phyloP scores from a whole-genome alignment of 2,888 invertebrate species.

The Furcula furcula region DNA sequence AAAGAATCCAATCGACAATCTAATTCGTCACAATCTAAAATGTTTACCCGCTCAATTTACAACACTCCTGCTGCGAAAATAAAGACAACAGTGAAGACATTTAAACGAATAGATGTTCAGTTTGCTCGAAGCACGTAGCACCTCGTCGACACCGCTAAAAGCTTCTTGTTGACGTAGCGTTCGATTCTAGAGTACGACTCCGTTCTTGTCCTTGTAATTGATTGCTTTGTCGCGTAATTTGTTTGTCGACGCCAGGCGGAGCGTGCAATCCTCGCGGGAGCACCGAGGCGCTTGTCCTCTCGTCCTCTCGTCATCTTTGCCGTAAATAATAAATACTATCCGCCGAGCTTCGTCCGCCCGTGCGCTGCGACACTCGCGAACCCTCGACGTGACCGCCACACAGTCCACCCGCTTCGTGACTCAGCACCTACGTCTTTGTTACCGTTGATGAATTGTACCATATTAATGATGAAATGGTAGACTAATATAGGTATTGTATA shows the following conservation, averaged over 20 bases:
- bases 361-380: conserved; percentile 25
- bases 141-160: conserved; percentile 67
- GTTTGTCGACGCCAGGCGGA: conserved; percentile 66
- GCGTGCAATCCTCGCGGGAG: conserved; percentile 66
- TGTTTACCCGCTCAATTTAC: conserved; percentile 55
- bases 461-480: conserved; percentile 23
- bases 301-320: conserved; percentile 64
- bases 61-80: conserved; percentile 42
- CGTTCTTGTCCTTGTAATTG: conserved; percentile 78
- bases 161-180: conserved; percentile 79
- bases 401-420: conserved; percentile 45
- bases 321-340: conserved; percentile 73
- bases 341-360: conserved; percentile 22
- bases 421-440: conserved; percentile 44
- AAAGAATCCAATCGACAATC: conserved; percentile 59
- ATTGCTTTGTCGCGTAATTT: conserved; percentile 82
- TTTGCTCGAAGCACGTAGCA: conserved; percentile 59
- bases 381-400: conserved; percentile 6
- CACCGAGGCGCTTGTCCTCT: conserved; percentile 54
- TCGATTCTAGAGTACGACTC: conserved; percentile 71
- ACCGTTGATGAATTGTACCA: conserved; percentile 45
- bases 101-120: conserved; percentile 51
- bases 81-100: conserved; percentile 47
- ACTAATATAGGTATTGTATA: too few species aligned
- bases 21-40: conserved; percentile 62